Evolutionary conservation across 2,888 invertebrate genomes (phyloP), one percentile per base, ranked within the genome.

Genomic region (Holacanthella duospinosa): DNA sequence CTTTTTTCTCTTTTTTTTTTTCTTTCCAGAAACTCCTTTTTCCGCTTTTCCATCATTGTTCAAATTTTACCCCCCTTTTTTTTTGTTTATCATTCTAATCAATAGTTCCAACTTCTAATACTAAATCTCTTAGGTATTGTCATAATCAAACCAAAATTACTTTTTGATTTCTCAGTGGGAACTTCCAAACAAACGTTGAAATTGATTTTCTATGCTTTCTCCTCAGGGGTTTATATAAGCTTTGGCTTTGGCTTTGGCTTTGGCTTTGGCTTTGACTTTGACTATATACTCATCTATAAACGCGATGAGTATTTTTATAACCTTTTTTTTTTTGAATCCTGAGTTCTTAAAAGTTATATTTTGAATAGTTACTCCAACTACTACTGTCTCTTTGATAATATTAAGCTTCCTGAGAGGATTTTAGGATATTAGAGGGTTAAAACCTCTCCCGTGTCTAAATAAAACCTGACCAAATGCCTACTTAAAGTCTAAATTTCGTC

Each of bases 341-440:
- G 48, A 48, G n/a, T 21, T 48, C n/a, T 48, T 48, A 21, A 48
- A 21, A n/a, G n/a, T n/a, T 48, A 21, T 9, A 21, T 48, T 48
- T 48, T 48, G 21, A 48, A 48, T n/a, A 21, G 6, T n/a, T n/a
- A n/a, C n/a, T n/a, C n/a, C n/a, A 9, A 21, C 21, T 4, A 21
- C n/a, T 48, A 48, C 48, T 48, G 48, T 48, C 48, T 48, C 21
- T 48, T 48, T 48, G 48, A 48, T n/a, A n/a, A n/a, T 48, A 48
- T 48, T 48, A 48, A 48, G n/a, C 19, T 48, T 48, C 21, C 21
- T 21, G 48, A 48, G 48, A 48, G 48, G 16, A 48, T 48, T 48
- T 48, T 48, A 21, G 12, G 21, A 48, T 48, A 48, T 48, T 48
- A 48, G 21, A 36, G 21, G 48, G n/a, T 21, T n/a, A n/a, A 48